These are phyloP conservation scores for Brachionichthys hirsutus DNA, from an alignment of 2,113 vertebrate species.

Conservation along the genomic window DNA sequence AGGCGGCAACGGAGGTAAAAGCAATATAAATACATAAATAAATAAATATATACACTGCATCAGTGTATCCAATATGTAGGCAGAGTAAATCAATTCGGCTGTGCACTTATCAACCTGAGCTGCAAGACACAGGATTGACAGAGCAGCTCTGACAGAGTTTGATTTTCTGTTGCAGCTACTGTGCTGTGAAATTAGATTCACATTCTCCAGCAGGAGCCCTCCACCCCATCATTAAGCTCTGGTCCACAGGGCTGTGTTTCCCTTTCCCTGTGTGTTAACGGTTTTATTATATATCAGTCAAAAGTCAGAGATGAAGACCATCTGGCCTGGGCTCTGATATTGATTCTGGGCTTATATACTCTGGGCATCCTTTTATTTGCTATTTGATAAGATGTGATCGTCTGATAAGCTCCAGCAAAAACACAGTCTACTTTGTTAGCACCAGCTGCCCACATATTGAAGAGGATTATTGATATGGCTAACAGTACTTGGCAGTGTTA, in stretches of 20 bases:
- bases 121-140: conserved; percentile 75
- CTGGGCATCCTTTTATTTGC: conserved; percentile 67
- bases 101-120: conserved; percentile 73
- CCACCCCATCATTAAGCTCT: conserved; percentile 65
- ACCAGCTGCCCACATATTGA: conserved; percentile 73
- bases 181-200: conserved; percentile 81
- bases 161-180: conserved; percentile 77
- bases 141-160: conserved; percentile 76
- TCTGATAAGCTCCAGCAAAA: conserved; percentile 77
- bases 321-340: conserved; percentile 68
- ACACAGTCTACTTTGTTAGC: conserved; percentile 73
- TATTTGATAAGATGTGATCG: conserved; percentile 77
- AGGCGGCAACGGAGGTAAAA: conserved; percentile 10
- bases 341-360: conserved; percentile 74
- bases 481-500: conserved; percentile 75
- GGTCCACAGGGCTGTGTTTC: conserved; percentile 66
- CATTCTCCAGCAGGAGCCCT: conserved; percentile 65
- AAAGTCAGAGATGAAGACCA: conserved; percentile 74
- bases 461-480: conserved; percentile 78
- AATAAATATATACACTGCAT: conserved; percentile 38
- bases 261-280: conserved; percentile 58
- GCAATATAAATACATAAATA: not conserved
- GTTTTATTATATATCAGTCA: conserved; percentile 76
- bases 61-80: conserved; percentile 64
- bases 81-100: conserved; percentile 76